A percentile compares a stretch with the other conserved stretches of the same genome.
Evolutionary conservation across 2,888 invertebrate species (phyloP).

Genomic region (Frankliniella intonsa): DNA sequence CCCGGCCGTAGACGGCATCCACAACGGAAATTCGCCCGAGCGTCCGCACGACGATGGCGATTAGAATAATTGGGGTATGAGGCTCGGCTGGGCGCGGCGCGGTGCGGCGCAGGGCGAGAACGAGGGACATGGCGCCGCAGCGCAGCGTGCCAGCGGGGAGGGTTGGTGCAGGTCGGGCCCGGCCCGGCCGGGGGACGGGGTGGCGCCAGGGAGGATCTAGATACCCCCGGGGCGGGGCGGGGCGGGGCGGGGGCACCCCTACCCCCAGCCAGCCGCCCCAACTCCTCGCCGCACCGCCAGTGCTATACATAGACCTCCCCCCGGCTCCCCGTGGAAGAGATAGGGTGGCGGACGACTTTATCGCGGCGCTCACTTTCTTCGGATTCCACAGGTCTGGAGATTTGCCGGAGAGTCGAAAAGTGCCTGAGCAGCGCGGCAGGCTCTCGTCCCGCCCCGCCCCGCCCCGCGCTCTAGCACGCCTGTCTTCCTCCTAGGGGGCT

Average conservation of each 20-base stretch:
- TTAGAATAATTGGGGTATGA: not conserved
- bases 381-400: slow-evolving; percentile 23
- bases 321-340: too few relatives aligned
- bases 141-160: not conserved
- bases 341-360: slow-evolving; percentile 2
- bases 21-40: too few relatives aligned
- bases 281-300: too few relatives aligned
- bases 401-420: not conserved
- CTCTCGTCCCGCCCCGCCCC: not conserved
- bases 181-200: not conserved
- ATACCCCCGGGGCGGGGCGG: not conserved
- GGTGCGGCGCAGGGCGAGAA: not conserved
- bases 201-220: not conserved
- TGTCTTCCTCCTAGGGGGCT: too few relatives aligned
- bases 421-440: not conserved
- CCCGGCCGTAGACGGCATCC: too few relatives aligned
- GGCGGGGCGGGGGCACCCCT: not conserved
- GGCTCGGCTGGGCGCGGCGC: not conserved
- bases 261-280: too few relatives aligned
- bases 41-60: too few relatives aligned
- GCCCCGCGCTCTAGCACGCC: too few relatives aligned
- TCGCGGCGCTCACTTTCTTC: not conserved
- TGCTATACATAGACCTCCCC: too few relatives aligned
- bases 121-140: not conserved
- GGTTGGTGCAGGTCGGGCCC: not conserved